Conservation (phyloP, 2,888 invertebrate species). For the Parascotia fuliginaria region DNA sequence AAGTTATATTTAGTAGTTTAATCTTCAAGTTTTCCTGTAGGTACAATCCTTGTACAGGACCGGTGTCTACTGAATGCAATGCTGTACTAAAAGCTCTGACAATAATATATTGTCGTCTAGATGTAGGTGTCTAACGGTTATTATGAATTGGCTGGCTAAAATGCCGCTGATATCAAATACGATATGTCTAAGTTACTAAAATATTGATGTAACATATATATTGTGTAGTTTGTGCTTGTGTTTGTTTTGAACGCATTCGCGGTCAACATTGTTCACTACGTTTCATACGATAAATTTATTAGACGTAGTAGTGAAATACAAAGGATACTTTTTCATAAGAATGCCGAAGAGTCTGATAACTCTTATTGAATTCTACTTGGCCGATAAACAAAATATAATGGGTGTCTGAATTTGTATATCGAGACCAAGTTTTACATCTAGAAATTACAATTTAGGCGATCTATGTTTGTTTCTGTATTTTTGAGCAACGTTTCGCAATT, state of each 20-base stretch:
- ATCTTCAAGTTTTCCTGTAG: slow-evolving; percentile 59
- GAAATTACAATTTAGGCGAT: no score
- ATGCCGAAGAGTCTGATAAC: no score
- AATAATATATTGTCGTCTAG: slow-evolving; percentile 31
- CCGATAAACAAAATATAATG: no score
- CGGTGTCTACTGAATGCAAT: slow-evolving; percentile 25
- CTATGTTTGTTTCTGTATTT: no score
- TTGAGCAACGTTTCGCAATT: no score
- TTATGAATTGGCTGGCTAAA: slow-evolving; percentile 26
- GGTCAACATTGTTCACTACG: no score
- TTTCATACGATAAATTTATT: no score
- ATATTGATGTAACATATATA: not conserved
- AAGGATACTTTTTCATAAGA: no score
- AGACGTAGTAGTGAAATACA: no score
- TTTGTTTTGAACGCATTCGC: not conserved
- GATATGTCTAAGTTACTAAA: not conserved
- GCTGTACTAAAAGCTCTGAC: slow-evolving; percentile 31
- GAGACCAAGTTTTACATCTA: no score
- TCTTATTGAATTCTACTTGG: no score
- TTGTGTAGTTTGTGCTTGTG: not conserved
- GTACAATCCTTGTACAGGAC: slow-evolving; percentile 35
- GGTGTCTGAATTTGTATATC: no score
- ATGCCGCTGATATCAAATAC: slow-evolving; percentile 3
- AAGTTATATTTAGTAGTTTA: slow-evolving; percentile 70
- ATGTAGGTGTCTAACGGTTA: slow-evolving; percentile 44